phyloP scores from a whole-genome alignment of 1,140 invertebrate genomes.

The Chironomus striatipennis region DNA sequence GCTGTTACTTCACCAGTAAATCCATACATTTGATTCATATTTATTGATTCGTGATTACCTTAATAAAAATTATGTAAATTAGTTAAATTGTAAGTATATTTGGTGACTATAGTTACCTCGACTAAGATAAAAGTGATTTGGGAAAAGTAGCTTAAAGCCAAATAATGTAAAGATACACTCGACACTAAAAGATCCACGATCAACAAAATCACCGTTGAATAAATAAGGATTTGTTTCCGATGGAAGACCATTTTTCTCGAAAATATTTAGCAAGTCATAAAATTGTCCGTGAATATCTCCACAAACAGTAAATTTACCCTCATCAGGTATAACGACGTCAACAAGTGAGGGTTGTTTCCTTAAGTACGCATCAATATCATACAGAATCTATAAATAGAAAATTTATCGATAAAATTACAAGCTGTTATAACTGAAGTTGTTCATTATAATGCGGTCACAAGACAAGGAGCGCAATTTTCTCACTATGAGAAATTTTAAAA shows the following conservation, averaged over 20 bases:
- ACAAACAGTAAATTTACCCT: slow-evolving; percentile 95
- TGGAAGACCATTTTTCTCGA: slow-evolving; percentile 91
- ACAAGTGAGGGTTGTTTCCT: slow-evolving; percentile 79
- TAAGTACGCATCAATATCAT: slow-evolving; percentile 83
- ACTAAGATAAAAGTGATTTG: slow-evolving; percentile 96
- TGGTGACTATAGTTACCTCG: slow-evolving; percentile 59
- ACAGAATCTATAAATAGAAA: slow-evolving; percentile 66
- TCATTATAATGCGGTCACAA: too few relatives aligned
- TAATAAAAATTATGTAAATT: slow-evolving; percentile 32
- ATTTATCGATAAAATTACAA: not conserved
- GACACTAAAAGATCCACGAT: slow-evolving; percentile 97
- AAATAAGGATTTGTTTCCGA: slow-evolving; percentile 93
- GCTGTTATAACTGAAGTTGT: too few relatives aligned
- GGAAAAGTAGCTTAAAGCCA: slow-evolving; percentile 94
- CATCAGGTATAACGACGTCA: slow-evolving; percentile 77
- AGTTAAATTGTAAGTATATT: not conserved
- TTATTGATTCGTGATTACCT: slow-evolving; percentile 97
- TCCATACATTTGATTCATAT: slow-evolving; percentile 99
- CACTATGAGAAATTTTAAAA: too few relatives aligned
- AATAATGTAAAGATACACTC: slow-evolving; percentile 98
- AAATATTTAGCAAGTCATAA: slow-evolving; percentile 98
- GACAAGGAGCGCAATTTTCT: too few relatives aligned
- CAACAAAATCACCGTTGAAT: slow-evolving; percentile 99
- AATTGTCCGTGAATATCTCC: slow-evolving; percentile 99
- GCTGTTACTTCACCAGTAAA: slow-evolving; percentile 96